Evolutionary conservation across 2,888 invertebrate genomes (phyloP).

Genomic region (Orthosia cruda): DNA sequence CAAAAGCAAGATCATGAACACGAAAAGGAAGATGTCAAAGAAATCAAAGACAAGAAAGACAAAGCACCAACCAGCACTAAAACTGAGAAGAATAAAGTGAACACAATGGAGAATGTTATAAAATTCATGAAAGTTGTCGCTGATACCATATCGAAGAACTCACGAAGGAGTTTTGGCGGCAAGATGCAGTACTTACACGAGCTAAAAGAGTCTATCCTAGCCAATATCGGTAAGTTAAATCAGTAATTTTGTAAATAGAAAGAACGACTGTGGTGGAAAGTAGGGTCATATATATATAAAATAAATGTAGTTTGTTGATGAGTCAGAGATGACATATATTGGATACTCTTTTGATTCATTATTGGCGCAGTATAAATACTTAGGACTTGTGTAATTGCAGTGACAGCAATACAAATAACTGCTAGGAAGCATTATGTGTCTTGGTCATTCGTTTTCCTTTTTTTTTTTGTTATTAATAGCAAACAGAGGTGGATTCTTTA

Average conservation of each 20-base stretch:
- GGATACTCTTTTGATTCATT: too few species aligned
- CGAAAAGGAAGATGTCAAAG: conserved; percentile 1
- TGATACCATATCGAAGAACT: conserved; percentile 84
- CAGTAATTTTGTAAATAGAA: not conserved
- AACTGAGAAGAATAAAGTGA: conserved; percentile 65
- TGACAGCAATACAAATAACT: not conserved
- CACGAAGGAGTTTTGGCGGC: conserved; percentile 86
- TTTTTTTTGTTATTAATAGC: too few species aligned
- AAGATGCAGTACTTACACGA: conserved; percentile 92
- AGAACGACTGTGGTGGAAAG: not conserved
- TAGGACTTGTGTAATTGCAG: not conserved
- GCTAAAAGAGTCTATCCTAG: conserved; percentile 92
- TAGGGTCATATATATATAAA: not conserved
- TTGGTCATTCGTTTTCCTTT: too few species aligned
- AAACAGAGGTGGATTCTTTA: not conserved
- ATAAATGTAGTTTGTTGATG: not conserved
- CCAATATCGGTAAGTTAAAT: conserved; percentile 93
- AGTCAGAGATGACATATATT: not conserved
- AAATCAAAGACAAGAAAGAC: conserved; percentile 2
- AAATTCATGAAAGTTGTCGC: conserved; percentile 84
- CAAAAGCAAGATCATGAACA: conserved; percentile 35
- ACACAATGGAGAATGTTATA: conserved; percentile 79
- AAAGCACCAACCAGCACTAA: not conserved
- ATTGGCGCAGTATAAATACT: not conserved
- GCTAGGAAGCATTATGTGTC: too few species aligned